Conservation (phyloP, 2,797 vertebrate genomes). For the Pipistrellus pygmaeus region DNA sequence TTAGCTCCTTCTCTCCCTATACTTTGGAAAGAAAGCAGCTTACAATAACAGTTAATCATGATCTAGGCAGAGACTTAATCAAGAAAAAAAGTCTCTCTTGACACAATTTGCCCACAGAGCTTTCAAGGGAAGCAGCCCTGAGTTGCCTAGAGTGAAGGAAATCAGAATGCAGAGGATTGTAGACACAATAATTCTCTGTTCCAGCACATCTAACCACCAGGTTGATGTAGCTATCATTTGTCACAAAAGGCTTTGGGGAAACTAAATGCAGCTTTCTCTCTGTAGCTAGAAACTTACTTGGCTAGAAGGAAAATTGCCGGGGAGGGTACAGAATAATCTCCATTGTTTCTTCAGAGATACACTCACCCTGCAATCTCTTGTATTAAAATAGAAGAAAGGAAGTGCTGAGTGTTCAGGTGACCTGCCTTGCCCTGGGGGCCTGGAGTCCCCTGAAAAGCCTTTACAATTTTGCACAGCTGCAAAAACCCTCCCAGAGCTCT, state of each 20-base stretch:
- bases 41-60: constrained; percentile 57
- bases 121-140: constrained; percentile 35
- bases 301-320: constrained; percentile 60
- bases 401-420: background rate
- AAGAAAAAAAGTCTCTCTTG: background rate
- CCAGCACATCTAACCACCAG: constrained; percentile 41
- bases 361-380: constrained; percentile 7
- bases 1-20: background rate
- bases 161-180: constrained; percentile 20
- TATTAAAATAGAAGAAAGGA: constrained; percentile 54
- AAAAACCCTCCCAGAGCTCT: background rate
- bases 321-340: constrained; percentile 37
- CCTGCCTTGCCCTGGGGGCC: constrained; percentile 6
- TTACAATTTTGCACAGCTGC: background rate
- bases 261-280: constrained; percentile 44
- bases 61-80: constrained; percentile 35
- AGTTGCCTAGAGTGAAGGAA: constrained; percentile 47
- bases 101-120: constrained; percentile 57
- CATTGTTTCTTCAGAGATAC: constrained; percentile 36
- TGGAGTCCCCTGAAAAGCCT: constrained; percentile 25
- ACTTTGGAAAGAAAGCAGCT: constrained; percentile 25
- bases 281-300: constrained; percentile 60
- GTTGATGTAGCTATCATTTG: constrained; percentile 76
- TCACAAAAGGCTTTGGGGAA: constrained; percentile 71
- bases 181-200: constrained; percentile 70